Conservation (phyloP, 2,888 invertebrate species). For the Cotesia congregata region DNA sequence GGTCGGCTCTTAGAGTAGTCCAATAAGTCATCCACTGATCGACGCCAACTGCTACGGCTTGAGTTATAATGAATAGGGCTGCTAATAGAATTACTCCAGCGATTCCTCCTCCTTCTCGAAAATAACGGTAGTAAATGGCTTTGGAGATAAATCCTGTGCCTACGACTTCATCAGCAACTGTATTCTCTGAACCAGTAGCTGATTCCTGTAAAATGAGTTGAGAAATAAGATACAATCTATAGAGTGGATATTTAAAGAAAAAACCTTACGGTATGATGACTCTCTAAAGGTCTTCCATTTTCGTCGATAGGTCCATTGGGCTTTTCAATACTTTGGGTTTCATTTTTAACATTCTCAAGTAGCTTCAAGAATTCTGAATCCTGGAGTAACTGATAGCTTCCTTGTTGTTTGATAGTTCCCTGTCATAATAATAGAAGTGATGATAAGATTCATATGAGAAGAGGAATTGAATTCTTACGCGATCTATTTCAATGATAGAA, state of each 20-base stretch:
- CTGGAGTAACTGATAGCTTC: conserved; percentile 53
- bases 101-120: conserved; percentile 73
- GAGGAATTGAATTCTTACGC: conserved; percentile 55
- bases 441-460: background rate
- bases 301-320: background rate
- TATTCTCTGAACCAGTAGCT: conserved; percentile 9
- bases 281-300: conserved; percentile 44
- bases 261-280: conserved; percentile 39
- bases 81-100: conserved; percentile 72
- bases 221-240: background rate
- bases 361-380: background rate
- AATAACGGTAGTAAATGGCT: conserved; percentile 70
- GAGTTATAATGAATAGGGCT: conserved; percentile 74
- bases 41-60: conserved; percentile 76
- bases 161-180: conserved; percentile 68
- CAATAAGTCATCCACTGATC: conserved; percentile 85
- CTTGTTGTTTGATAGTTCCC: conserved; percentile 61
- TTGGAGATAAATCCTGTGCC: conserved; percentile 68
- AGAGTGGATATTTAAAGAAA: background rate
- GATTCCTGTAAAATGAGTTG: conserved; percentile 36
- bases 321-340: too few relatives aligned
- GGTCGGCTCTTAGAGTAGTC: conserved; percentile 64
- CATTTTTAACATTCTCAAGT: background rate
- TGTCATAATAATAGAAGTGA: conserved; percentile 31
- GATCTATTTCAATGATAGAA: conserved; percentile 66